Evolutionary conservation across 2,113 vertebrate genomes (phyloP).

Genomic region (Sigmodon hispidus): DNA sequence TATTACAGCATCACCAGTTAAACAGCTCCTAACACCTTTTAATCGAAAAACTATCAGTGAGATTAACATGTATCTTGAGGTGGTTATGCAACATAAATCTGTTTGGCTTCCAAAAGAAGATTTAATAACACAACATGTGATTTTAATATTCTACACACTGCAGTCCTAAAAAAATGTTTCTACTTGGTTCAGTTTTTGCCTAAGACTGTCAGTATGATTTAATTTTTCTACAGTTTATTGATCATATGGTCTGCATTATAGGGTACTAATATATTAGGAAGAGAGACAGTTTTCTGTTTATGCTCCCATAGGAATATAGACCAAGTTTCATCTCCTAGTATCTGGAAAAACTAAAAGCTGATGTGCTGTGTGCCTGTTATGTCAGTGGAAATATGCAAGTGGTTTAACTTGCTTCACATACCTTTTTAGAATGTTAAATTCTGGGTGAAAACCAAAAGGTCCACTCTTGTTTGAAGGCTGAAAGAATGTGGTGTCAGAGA

Average conservation of each 20-base stretch:
- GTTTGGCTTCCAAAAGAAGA: slow-evolving; percentile 82
- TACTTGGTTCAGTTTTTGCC: slow-evolving; percentile 82
- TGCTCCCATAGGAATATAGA: slow-evolving; percentile 80
- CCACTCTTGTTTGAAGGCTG: neutral
- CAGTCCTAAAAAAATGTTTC: slow-evolving; percentile 82
- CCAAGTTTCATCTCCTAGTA: slow-evolving; percentile 76
- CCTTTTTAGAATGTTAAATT: slow-evolving; percentile 75
- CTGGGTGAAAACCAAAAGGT: slow-evolving; percentile 42
- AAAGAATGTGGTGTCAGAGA: slow-evolving; percentile 9
- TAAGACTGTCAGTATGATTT: slow-evolving; percentile 85
- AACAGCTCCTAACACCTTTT: neutral
- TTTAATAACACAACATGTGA: slow-evolving; percentile 85
- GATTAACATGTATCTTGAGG: slow-evolving; percentile 79
- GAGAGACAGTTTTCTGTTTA: slow-evolving; percentile 82
- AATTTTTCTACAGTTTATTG: slow-evolving; percentile 85
- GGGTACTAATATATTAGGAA: slow-evolving; percentile 82
- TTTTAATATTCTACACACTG: slow-evolving; percentile 85
- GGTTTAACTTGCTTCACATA: slow-evolving; percentile 70
- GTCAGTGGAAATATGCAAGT: slow-evolving; percentile 73
- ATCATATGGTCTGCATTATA: slow-evolving; percentile 86
- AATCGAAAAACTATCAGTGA: slow-evolving; percentile 43
- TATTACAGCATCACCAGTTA: neutral
- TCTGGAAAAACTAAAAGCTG: slow-evolving; percentile 84
- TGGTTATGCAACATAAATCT: slow-evolving; percentile 79
- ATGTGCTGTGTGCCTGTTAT: slow-evolving; percentile 65